Evolutionary conservation across 2,113 vertebrate genomes (phyloP).

Genomic region (Varanus salvator): DNA sequence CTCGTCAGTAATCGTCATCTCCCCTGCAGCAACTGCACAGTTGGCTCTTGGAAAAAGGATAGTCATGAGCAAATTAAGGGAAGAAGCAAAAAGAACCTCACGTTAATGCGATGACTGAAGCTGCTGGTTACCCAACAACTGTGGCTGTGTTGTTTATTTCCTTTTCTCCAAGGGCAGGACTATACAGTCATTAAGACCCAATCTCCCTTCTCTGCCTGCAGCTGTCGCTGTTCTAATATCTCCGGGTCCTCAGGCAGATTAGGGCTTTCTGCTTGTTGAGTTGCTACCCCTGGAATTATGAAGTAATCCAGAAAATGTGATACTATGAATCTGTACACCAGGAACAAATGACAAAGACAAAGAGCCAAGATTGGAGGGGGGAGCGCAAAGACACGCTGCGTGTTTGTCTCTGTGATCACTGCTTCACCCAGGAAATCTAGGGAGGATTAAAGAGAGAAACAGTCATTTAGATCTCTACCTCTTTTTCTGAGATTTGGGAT

Average conservation of each 20-base stretch:
- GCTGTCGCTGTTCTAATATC: not conserved
- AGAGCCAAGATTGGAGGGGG: not conserved
- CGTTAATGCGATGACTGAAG: not conserved
- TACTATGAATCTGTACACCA: slow-evolving; percentile 12
- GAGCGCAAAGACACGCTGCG: not conserved
- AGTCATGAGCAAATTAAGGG: not conserved
- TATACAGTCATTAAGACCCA: slow-evolving; percentile 15
- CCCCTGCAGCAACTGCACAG: not conserved
- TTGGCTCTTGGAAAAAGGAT: slow-evolving; percentile 1
- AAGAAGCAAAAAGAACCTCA: not conserved
- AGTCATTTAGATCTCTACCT: not conserved
- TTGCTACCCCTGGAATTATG: slow-evolving; percentile 11
- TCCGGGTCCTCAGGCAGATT: not conserved
- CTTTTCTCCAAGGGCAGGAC: slow-evolving; percentile 28
- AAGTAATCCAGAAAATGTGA: slow-evolving; percentile 27
- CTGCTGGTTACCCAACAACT: not conserved
- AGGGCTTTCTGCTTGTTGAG: slow-evolving; percentile 12
- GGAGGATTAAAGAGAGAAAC: not conserved
- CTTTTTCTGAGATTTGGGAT: not conserved
- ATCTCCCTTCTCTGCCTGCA: slow-evolving; percentile 14
- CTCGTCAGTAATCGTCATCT: not conserved
- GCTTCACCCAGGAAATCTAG: not conserved
- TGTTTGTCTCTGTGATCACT: no score
- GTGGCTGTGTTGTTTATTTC: slow-evolving; percentile 26
- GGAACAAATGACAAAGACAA: slow-evolving; percentile 9